phyloP scores from a whole-genome alignment of 1,140 invertebrate genomes.

The Rhopalosiphum maidis region DNA sequence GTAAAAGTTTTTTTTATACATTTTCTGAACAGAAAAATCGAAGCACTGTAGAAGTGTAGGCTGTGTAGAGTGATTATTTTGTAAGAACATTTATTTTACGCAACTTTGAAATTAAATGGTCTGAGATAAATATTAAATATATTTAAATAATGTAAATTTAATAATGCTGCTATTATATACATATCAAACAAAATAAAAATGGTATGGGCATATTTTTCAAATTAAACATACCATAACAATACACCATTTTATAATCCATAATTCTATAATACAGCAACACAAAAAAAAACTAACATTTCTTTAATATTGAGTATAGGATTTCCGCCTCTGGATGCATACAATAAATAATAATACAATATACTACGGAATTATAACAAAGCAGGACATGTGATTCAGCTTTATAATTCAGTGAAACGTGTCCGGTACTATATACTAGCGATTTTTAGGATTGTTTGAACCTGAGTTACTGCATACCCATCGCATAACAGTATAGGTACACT shows the following conservation, averaged over 20 bases:
- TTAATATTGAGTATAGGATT: neutral
- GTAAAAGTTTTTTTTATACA: neutral
- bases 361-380: neutral
- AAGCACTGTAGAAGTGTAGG: too few relatives aligned
- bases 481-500: neutral
- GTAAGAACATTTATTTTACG: too few relatives aligned
- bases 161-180: too few relatives aligned
- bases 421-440: too few relatives aligned
- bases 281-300: neutral
- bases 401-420: neutral
- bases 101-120: too few relatives aligned
- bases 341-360: neutral
- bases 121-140: too few relatives aligned
- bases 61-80: too few relatives aligned
- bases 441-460: neutral
- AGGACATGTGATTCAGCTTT: neutral
- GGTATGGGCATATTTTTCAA: neutral
- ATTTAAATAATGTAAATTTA: too few relatives aligned
- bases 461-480: neutral
- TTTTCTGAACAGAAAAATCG: too few relatives aligned
- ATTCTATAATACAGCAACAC: neutral
- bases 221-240: neutral
- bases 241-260: neutral
- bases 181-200: neutral
- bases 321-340: neutral